These are phyloP conservation scores for Burhinus oedicnemus DNA, from an alignment of 2,113 vertebrate genomes.

Conservation along the genomic window DNA sequence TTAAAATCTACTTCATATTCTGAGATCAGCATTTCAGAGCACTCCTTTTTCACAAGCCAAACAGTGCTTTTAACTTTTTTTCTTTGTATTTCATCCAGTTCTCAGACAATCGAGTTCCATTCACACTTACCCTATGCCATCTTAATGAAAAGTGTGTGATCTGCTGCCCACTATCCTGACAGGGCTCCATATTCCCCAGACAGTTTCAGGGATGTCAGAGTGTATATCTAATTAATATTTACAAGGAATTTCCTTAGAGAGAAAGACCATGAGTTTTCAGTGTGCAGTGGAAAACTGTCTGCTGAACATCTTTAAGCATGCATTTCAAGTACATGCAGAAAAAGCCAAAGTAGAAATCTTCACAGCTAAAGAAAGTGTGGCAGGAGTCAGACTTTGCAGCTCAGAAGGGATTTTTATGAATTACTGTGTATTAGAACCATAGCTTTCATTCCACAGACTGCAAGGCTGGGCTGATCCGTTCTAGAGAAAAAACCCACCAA, in stretches of 20 bases:
- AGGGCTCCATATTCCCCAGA: not conserved
- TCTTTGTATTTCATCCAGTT: not conserved
- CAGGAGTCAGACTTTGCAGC: not conserved
- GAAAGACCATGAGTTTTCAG: not conserved
- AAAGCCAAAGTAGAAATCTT: not conserved
- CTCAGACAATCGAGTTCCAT: fast-evolving
- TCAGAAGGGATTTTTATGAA: not conserved
- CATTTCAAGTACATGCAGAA: not conserved
- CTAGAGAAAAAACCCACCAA: too few relatives aligned
- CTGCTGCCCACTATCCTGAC: not conserved
- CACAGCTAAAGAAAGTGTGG: not conserved
- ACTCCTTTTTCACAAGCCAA: not conserved
- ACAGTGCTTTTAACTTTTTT: not conserved
- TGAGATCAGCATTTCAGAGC: not conserved
- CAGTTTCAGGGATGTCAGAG: not conserved
- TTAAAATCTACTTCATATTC: not conserved
- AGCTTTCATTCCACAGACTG: not conserved
- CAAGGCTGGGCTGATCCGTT: not conserved
- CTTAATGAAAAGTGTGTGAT: not conserved
- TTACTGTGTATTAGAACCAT: not conserved
- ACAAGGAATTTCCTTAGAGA: not conserved
- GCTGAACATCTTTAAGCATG: not conserved
- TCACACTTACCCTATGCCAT: not conserved
- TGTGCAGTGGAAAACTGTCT: not conserved
- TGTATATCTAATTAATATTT: not conserved